Conservation (phyloP, 2,113 vertebrate species). For the Melanerpes aurifrons region DNA sequence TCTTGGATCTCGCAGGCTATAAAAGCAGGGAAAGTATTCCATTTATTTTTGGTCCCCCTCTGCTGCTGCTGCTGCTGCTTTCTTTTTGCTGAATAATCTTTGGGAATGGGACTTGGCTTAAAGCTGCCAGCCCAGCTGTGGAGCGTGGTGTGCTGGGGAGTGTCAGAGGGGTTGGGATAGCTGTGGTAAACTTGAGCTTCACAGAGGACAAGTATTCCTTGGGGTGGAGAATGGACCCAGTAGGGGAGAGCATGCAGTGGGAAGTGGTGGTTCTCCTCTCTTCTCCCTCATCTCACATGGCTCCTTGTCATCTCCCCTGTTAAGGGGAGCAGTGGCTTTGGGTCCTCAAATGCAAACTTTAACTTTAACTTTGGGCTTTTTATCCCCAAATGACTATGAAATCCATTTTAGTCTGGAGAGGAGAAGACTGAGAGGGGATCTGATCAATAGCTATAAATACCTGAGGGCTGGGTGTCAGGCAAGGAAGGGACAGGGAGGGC, state of each 20-base stretch:
- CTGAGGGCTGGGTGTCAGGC: no score
- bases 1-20: not conserved
- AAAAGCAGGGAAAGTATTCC: constrained; percentile 28
- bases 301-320: not conserved
- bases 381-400: not conserved
- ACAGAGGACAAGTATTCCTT: not conserved
- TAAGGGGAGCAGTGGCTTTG: not conserved
- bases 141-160: not conserved
- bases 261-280: not conserved
- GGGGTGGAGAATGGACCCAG: not conserved
- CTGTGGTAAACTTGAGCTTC: not conserved
- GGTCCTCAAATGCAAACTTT: not conserved
- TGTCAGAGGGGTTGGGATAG: constrained; percentile 1
- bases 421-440: no score
- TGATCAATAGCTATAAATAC: no score
- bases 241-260: not conserved
- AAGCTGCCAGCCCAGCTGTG: constrained; percentile 38
- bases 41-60: not conserved
- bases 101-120: not conserved
- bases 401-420: not conserved
- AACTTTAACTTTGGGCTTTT: no score
- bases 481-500: no score
- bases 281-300: not conserved
- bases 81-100: constrained; percentile 57
- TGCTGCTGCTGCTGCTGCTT: constrained; percentile 4